Evolutionary conservation across 35 echinoderm and acorn worm species (phyloP), one percentile per base, ranked within the genome.

Genomic region (Nesometra sesokonis): DNA sequence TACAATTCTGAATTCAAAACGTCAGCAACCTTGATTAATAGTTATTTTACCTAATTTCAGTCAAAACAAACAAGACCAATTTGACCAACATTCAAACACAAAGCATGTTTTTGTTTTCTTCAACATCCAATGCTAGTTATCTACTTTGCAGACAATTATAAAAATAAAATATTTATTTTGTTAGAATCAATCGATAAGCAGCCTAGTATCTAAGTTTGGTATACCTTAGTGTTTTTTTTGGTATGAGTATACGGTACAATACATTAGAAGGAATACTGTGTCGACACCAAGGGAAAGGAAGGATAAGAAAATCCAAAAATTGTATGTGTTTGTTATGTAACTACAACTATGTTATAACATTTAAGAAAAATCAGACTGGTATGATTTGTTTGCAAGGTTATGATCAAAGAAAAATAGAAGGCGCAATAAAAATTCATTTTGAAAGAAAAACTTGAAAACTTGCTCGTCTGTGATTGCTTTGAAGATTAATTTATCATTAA

Each of bases 151-250:
- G 52, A 67, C 52, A 67, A 67, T 67, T 67, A 67, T 67, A 67
- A 67, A 67, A 67, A 67, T 67, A 67, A 67, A 67, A 67, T 67
- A 67, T 67, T 67, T 67, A 67, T 67, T 67, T 67, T 67, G 52
- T 67, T 67, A 67, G 52, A 67, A 67, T 67, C 23, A 27, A 67
- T 67, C n/a, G n/a, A n/a, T n/a, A 2, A 67, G 52, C 52, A 67
- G 52, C 52, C 21, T 17, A 27, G 0, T 17, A 67, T 27, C 52
- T 67, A 67, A 2, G 52, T 67, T 67, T 67, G 52, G 52, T 67
- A 67, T 67, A 67, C 52, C 52, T 67, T 27, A 67, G 21, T 67
- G 7, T 67, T 67, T 67, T 67, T 67, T 67, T 67, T 67, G 52
- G 52, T 67, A 67, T 67, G 52, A 17, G 52, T 67, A 67, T 13